Evolutionary conservation across 2,113 vertebrate genomes (phyloP).

Genomic region (Madoqua kirkii): DNA sequence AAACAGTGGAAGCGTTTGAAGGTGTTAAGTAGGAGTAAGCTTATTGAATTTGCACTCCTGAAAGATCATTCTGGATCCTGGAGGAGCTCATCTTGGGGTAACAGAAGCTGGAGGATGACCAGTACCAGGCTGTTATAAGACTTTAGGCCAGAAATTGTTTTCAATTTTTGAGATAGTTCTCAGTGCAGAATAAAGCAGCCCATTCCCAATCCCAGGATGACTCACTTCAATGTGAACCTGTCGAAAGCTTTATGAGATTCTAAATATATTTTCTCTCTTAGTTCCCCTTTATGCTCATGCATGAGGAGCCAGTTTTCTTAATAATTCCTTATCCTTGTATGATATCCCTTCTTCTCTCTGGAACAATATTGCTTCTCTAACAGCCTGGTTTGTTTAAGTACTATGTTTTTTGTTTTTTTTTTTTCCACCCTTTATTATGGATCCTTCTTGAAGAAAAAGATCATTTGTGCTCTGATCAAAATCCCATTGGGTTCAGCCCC

Average conservation of each 20-base stretch:
- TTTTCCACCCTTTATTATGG: neutral
- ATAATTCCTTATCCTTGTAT: neutral
- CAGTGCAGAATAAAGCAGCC: neutral
- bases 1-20: neutral
- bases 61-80: neutral
- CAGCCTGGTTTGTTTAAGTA: neutral
- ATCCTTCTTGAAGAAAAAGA: neutral
- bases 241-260: slow-evolving; percentile 28
- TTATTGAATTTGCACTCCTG: neutral
- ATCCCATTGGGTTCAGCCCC: neutral
- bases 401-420: slow-evolving; percentile 22
- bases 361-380: neutral
- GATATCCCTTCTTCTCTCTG: neutral
- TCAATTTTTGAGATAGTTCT: slow-evolving; percentile 5
- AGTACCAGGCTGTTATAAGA: neutral
- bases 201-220: slow-evolving; percentile 24
- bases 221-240: slow-evolving; percentile 38
- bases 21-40: neutral
- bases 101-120: neutral
- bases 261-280: slow-evolving; percentile 33
- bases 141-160: neutral
- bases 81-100: neutral
- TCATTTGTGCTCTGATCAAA: neutral
- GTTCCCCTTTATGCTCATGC: neutral
- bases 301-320: neutral